Evolutionary conservation across 2,113 vertebrate species (phyloP).

Genomic region (Solenodon paradoxus): DNA sequence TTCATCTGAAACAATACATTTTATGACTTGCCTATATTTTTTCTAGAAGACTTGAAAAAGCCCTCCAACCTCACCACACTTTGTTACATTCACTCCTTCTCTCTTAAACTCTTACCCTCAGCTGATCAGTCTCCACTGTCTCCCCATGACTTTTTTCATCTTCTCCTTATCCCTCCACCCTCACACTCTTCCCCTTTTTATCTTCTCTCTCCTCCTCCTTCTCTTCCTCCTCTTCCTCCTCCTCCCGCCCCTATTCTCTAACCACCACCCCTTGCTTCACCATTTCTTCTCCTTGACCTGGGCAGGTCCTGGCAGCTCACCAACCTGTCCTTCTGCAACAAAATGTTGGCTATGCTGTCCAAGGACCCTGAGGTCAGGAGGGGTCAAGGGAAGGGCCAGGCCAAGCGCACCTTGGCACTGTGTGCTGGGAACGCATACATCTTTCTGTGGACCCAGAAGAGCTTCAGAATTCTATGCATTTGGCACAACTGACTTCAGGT

Average conservation of each 20-base stretch:
- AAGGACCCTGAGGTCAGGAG: slow-evolving; percentile 91
- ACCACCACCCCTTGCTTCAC: background rate
- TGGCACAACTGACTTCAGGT: slow-evolving; percentile 78
- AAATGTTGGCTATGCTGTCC: slow-evolving; percentile 92
- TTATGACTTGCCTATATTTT: background rate
- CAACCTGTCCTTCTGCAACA: slow-evolving; percentile 91
- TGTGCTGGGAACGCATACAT: slow-evolving; percentile 91
- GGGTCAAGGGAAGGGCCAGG: slow-evolving; percentile 80
- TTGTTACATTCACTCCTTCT: background rate
- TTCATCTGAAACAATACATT: background rate
- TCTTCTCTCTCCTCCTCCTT: fast-evolving
- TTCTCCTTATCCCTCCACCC: background rate
- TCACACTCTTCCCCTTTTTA: background rate
- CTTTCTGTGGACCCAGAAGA: slow-evolving; percentile 89
- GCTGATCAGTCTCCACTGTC: background rate
- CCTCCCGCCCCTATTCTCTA: background rate
- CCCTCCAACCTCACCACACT: background rate
- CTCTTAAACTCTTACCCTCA: background rate
- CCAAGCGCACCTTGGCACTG: slow-evolving; percentile 86
- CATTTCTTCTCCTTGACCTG: background rate
- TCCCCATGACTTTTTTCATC: background rate
- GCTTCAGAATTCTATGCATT: slow-evolving; percentile 89
- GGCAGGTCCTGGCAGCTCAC: slow-evolving; percentile 79
- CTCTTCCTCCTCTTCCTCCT: background rate
- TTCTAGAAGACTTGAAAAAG: background rate